phyloP scores from a whole-genome alignment of 1,140 invertebrate species.

The Belonocnema kinseyi region DNA sequence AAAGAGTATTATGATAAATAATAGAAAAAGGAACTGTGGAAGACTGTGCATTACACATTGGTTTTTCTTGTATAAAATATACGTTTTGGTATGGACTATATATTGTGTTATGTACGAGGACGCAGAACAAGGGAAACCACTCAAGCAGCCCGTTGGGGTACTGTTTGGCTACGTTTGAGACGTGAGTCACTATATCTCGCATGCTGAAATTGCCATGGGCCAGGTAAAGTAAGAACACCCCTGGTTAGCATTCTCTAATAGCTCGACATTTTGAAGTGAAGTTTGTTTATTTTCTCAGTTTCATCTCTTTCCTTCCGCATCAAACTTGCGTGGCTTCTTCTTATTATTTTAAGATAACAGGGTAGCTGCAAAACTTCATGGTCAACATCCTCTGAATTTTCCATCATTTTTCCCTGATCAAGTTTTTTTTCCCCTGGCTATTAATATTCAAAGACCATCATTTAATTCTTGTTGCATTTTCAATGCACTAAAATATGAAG shows the following conservation, averaged over 20 bases:
- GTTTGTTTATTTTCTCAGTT: too few species aligned
- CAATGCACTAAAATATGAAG: too few species aligned
- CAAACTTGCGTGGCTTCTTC: too few species aligned
- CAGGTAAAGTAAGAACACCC: background rate
- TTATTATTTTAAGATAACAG: too few species aligned
- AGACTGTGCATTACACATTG: background rate
- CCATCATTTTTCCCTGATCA: too few species aligned
- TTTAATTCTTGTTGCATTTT: too few species aligned
- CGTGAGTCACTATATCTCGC: slow-evolving; percentile 35
- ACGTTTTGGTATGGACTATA: background rate
- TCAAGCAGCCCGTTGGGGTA: slow-evolving; percentile 38
- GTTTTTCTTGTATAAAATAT: background rate
- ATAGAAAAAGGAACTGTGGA: background rate
- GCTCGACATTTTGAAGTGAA: too few species aligned
- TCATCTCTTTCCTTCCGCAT: too few species aligned
- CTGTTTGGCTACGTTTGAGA: slow-evolving; percentile 35
- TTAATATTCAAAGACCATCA: too few species aligned
- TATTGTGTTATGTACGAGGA: slow-evolving; percentile 19
- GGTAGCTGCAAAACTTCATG: too few species aligned
- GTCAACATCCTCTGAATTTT: too few species aligned
- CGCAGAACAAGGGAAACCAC: slow-evolving; percentile 44
- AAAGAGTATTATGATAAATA: background rate
- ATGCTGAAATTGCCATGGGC: background rate
- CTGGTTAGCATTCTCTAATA: background rate
- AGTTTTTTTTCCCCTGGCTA: too few species aligned